Conservation (phyloP, 2,797 vertebrate genomes). For the Galaxias olidus region DNA sequence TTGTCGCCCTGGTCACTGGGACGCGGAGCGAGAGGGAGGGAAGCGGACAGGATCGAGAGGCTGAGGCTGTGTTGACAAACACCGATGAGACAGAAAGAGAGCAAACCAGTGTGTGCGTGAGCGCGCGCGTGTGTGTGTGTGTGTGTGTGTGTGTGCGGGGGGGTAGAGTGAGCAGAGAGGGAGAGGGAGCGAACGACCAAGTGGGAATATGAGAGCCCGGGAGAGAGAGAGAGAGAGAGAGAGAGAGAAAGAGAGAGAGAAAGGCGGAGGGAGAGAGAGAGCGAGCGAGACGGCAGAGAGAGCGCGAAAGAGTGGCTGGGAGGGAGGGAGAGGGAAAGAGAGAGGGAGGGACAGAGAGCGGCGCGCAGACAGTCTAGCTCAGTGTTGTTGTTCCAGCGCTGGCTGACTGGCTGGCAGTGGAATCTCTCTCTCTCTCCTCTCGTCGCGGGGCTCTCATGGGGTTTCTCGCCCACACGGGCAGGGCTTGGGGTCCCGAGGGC, state of each 20-base stretch:
- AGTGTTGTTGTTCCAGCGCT: conserved; percentile 60
- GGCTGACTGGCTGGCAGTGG: conserved; percentile 58
- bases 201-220: conserved; percentile 16
- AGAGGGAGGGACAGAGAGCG: conserved; percentile 38
- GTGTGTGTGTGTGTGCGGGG: too few relatives aligned
- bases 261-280: conserved; percentile 31
- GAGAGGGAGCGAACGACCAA: background rate
- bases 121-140: too few relatives aligned
- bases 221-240: conserved; percentile 18
- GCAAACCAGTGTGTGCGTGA: background rate
- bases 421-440: conserved; percentile 62
- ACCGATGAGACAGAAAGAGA: background rate
- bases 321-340: conserved; percentile 29
- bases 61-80: too few relatives aligned
- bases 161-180: background rate
- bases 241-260: conserved; percentile 39
- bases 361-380: conserved; percentile 52
- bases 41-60: background rate
- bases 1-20: background rate
- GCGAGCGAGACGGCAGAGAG: conserved; percentile 23
- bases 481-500: conserved; percentile 57
- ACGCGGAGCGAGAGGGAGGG: background rate
- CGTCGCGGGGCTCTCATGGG: conserved; percentile 58
- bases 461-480: conserved; percentile 55
- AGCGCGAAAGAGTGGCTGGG: conserved; percentile 26